Percentiles rank a stretch among this genome's conserved stretches.
phyloP scores from a whole-genome alignment of 1,140 invertebrate genomes.

The Drosophila parvula region DNA sequence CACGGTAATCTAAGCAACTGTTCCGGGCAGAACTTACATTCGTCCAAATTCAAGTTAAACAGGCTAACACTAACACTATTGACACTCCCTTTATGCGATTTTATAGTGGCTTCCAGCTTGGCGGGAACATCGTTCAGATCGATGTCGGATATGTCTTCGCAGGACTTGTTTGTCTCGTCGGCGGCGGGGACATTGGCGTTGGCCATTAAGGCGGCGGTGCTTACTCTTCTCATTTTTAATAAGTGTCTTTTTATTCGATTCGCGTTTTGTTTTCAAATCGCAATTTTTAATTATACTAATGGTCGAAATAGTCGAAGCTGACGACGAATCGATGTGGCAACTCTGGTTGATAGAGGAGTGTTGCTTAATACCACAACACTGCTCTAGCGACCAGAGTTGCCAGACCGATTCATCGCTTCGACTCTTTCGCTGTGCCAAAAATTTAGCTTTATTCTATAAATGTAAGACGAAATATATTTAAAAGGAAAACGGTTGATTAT shows the following conservation, averaged over 20 bases:
- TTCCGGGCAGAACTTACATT: conserved; percentile 15
- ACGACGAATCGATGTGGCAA: no score
- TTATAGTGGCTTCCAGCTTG: conserved; percentile 38
- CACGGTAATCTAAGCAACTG: no score
- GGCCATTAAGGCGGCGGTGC: background rate
- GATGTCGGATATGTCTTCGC: conserved; percentile 52
- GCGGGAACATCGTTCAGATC: conserved; percentile 47
- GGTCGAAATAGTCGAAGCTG: no score
- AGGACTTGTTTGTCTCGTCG: conserved; percentile 2
- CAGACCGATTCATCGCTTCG: background rate
- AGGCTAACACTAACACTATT: conserved; percentile 29
- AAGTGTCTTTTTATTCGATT: background rate
- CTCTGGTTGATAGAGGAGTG: no score
- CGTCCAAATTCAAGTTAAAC: conserved; percentile 51
- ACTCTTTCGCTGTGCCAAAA: background rate
- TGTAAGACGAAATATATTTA: no score
- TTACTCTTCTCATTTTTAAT: conserved; percentile 11
- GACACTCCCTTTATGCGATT: conserved; percentile 1
- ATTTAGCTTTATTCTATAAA: background rate
- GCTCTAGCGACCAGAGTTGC: background rate
- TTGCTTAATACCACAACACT: background rate
- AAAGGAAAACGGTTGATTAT: no score
- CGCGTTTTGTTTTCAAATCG: background rate
- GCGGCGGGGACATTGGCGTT: background rate
- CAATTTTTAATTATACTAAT: no score